These are phyloP conservation scores for Emys orbicularis DNA, from an alignment of 2,797 vertebrate species.

Conservation along the genomic window DNA sequence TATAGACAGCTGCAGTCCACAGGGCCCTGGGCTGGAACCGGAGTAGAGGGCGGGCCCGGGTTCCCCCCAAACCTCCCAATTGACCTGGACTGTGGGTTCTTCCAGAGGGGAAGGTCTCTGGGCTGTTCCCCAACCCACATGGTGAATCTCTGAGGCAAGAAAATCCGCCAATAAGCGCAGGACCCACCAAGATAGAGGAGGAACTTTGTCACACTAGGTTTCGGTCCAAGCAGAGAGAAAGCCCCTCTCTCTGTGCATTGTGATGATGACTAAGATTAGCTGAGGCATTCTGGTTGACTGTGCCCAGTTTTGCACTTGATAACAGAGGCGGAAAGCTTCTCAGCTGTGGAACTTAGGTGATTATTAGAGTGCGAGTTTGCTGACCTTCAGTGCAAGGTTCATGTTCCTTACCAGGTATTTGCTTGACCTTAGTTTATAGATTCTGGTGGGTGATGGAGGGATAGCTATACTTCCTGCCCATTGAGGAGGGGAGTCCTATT, in stretches of 20 bases:
- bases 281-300: neutral
- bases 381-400: neutral
- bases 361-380: neutral
- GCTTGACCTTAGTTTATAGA: neutral
- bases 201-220: too few species aligned
- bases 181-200: too few species aligned
- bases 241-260: neutral
- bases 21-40: too few species aligned
- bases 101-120: too few species aligned
- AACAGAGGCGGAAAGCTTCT: neutral
- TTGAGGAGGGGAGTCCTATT: neutral
- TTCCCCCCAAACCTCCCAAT: too few species aligned
- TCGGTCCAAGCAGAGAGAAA: neutral
- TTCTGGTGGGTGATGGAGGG: neutral
- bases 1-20: too few species aligned
- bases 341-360: neutral
- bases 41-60: too few species aligned
- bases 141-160: too few species aligned
- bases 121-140: too few species aligned
- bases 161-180: too few species aligned
- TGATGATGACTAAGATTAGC: neutral
- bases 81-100: too few species aligned
- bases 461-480: neutral
- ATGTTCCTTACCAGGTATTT: neutral
- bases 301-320: neutral